Conservation (phyloP, 1,140 invertebrate genomes). For the Cecropterus lyciades region DNA sequence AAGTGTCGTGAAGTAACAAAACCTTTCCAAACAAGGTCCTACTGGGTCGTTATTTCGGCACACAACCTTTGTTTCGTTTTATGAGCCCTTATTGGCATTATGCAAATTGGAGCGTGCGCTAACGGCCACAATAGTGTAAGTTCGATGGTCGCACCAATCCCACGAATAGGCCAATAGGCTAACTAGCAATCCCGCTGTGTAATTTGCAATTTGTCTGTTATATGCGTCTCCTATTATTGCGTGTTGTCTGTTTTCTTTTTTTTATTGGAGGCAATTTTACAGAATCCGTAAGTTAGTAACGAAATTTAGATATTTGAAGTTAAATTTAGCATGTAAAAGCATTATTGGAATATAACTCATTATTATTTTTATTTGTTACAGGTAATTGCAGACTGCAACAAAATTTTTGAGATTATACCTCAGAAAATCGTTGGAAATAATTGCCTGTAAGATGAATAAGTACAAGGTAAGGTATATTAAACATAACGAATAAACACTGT, state of each 20-base stretch:
- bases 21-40: no score
- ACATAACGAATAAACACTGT: no score
- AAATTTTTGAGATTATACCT: no score
- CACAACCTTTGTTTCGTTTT: not conserved
- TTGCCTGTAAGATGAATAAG: no score
- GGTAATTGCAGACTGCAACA: not conserved
- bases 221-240: not conserved
- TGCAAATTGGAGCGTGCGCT: slow-evolving; percentile 37
- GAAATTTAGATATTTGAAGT: no score
- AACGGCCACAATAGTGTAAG: slow-evolving; percentile 4
- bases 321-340: no score
- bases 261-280: no score
- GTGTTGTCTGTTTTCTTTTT: not conserved
- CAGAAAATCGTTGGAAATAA: no score
- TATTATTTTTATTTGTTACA: not conserved
- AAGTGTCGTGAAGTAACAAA: no score
- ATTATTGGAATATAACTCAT: not conserved
- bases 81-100: slow-evolving; percentile 30
- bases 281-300: no score
- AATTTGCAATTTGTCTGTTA: not conserved
- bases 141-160: not conserved
- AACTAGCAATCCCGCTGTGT: not conserved
- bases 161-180: not conserved
- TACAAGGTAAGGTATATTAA: no score
- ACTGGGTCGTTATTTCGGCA: not conserved